These are phyloP conservation scores for Drosophila sproati DNA, from an alignment of 1,140 invertebrate species.

Conservation along the genomic window DNA sequence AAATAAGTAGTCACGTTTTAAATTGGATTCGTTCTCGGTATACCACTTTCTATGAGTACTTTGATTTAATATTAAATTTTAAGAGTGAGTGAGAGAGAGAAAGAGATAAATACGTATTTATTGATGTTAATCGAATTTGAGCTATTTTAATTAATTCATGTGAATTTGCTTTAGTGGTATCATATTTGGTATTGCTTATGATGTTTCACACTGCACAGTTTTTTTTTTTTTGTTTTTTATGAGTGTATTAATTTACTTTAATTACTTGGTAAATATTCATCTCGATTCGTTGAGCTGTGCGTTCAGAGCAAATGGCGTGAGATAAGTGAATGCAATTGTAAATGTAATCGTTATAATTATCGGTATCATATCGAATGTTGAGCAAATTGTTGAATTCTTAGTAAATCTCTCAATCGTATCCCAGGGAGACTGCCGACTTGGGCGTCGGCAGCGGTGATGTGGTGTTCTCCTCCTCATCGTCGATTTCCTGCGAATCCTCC, in stretches of 20 bases:
- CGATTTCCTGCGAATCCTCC: slow-evolving; percentile 91
- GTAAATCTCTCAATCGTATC: slow-evolving; percentile 58
- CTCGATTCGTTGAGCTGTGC: slow-evolving; percentile 32
- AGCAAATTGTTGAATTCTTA: not conserved
- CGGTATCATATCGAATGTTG: slow-evolving; percentile 15
- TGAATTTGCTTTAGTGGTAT: slow-evolving; percentile 10
- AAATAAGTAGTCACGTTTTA: not conserved
- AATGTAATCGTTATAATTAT: slow-evolving; percentile 34
- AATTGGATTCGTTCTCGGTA: not conserved
- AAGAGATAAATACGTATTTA: not conserved
- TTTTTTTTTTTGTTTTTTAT: slow-evolving; percentile 9
- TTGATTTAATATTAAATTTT: slow-evolving; percentile 20
- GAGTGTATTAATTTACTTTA: slow-evolving; percentile 19
- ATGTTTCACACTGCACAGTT: slow-evolving; percentile 18
- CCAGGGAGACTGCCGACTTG: slow-evolving; percentile 70
- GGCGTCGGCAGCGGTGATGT: slow-evolving; percentile 82
- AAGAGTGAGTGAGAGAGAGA: slow-evolving; percentile 1
- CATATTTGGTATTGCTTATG: slow-evolving; percentile 15
- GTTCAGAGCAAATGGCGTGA: slow-evolving; percentile 19
- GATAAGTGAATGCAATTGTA: slow-evolving; percentile 25
- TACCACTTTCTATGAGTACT: not conserved
- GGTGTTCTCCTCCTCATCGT: slow-evolving; percentile 89
- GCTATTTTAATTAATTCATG: slow-evolving; percentile 8
- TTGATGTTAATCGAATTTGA: slow-evolving; percentile 16
- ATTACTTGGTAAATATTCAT: slow-evolving; percentile 28